Evolutionary conservation across 1,140 invertebrate species (phyloP).

Genomic region (Eurytemora carolleeae): DNA sequence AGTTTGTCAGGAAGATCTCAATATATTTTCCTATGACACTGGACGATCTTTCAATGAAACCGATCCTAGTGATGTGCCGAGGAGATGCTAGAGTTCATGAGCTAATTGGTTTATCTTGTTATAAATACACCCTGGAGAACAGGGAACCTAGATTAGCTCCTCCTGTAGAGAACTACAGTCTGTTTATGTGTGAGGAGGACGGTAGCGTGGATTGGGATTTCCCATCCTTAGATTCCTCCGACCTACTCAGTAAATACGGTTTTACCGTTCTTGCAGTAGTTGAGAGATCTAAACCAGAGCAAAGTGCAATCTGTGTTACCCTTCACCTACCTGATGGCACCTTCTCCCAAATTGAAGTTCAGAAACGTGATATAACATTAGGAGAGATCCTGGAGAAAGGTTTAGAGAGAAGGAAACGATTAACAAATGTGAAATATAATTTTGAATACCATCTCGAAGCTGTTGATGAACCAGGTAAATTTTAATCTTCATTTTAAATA

Average conservation of each 20-base stretch:
- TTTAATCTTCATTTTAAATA: too few species aligned
- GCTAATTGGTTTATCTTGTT: slow-evolving; percentile 2
- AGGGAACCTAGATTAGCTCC: not conserved
- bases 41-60: too few species aligned
- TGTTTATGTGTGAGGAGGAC: not conserved
- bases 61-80: too few species aligned
- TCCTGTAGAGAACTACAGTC: not conserved
- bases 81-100: slow-evolving; percentile 4
- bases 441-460: not conserved
- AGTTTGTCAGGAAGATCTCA: too few species aligned
- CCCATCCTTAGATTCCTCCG: not conserved
- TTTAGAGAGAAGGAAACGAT: not conserved
- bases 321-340: slow-evolving; percentile 7
- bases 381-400: not conserved
- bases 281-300: not conserved
- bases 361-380: not conserved
- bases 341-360: slow-evolving; percentile 4
- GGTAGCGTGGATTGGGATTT: slow-evolving; percentile 7
- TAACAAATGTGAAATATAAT: not conserved
- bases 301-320: not conserved
- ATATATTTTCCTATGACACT: too few species aligned
- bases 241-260: slow-evolving; percentile 5
- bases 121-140: slow-evolving; percentile 1
- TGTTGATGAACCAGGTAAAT: not conserved
- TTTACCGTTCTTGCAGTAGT: not conserved